Evolutionary conservation across 64 coral and sea anemone genomes (phyloP).

Genomic region (Montipora efflorescens): DNA sequence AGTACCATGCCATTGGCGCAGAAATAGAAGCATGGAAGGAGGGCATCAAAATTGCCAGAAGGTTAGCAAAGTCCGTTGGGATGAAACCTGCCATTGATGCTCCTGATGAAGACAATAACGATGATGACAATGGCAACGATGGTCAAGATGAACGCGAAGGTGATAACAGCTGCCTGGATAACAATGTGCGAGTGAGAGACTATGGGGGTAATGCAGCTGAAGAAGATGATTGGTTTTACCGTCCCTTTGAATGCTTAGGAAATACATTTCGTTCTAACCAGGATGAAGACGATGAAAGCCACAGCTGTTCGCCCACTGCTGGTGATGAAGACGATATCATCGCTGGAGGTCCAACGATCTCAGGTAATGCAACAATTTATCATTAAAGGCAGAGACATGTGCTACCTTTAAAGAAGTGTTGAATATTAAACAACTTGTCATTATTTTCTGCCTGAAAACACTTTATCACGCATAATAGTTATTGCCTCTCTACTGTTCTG

Average conservation of each 20-base stretch:
- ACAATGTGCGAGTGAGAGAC: not conserved
- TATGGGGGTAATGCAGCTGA: not conserved
- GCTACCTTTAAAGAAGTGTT: too few relatives aligned
- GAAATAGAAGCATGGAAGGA: not conserved
- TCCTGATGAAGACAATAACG: not conserved
- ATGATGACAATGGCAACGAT: constrained; percentile 23
- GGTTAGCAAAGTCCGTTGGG: constrained; percentile 44
- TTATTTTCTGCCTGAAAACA: too few relatives aligned
- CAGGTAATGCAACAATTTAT: not conserved
- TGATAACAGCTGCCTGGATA: not conserved
- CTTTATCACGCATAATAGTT: too few relatives aligned
- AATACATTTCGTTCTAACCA: constrained; percentile 16
- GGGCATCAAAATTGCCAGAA: constrained; percentile 49
- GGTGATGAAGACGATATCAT: not conserved
- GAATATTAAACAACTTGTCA: too few relatives aligned
- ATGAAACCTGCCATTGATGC: constrained; percentile 20
- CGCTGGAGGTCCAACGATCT: constrained; percentile 5
- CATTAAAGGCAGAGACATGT: too few relatives aligned
- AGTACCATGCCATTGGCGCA: too few relatives aligned
- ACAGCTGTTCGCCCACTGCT: constrained; percentile 4
- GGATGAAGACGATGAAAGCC: constrained; percentile 13
- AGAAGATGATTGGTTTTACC: constrained; percentile 19
- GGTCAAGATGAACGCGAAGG: not conserved
- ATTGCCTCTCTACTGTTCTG: too few relatives aligned
- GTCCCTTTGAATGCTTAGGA: constrained; percentile 23